Conservation (phyloP, 2,113 vertebrate genomes). For the Pluvialis apricaria region DNA sequence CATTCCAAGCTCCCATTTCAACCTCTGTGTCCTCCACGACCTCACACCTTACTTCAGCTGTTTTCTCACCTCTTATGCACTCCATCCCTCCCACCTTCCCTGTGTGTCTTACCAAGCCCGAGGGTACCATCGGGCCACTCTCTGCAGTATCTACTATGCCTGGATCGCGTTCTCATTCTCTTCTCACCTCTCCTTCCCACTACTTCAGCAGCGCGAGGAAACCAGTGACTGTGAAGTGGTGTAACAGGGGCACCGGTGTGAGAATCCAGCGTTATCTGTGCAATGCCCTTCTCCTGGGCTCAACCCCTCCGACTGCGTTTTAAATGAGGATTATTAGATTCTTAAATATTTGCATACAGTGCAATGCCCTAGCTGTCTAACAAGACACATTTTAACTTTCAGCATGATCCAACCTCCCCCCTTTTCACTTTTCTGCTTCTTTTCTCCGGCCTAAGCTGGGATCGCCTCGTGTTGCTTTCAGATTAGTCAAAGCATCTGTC, state of each 20-base stretch:
- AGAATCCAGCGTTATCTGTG: neutral
- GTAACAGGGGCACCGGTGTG: neutral
- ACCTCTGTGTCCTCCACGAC: neutral
- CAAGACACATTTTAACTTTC: neutral
- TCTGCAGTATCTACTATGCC: neutral
- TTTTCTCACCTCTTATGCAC: neutral
- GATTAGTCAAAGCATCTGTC: neutral
- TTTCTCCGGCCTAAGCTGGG: neutral
- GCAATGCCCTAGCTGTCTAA: neutral
- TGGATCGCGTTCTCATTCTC: neutral
- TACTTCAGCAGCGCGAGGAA: neutral
- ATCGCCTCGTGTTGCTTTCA: neutral
- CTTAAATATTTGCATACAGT: neutral
- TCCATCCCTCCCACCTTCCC: neutral
- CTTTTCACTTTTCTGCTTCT: neutral
- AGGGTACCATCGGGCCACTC: neutral
- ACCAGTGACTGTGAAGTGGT: neutral
- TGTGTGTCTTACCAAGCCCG: accelerated
- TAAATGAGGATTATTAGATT: neutral
- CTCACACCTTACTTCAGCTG: neutral
- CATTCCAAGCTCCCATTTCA: neutral
- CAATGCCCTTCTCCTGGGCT: neutral
- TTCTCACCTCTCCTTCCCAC: neutral
- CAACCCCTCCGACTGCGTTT: neutral
- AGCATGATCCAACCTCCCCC: neutral